phyloP scores from a whole-genome alignment of 2,797 vertebrate genomes.

The Characodon lateralis region DNA sequence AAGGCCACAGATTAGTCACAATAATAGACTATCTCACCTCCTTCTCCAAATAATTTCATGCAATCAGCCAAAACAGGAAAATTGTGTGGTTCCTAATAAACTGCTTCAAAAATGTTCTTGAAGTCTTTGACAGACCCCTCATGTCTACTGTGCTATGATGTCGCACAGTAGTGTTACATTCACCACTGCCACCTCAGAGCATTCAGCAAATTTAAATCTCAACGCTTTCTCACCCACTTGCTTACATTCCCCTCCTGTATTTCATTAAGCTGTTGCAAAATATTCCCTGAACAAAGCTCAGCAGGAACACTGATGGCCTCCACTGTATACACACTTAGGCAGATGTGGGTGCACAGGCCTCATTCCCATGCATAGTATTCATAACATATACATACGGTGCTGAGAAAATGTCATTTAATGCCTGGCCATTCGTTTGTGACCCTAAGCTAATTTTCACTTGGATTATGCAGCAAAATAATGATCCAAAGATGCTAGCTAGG shows the following conservation, averaged over 20 bases:
- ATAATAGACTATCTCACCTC: conserved; percentile 7
- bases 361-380: neutral
- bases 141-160: conserved; percentile 16
- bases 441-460: neutral
- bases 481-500: neutral
- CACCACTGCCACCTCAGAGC: conserved; percentile 44
- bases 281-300: conserved; percentile 26
- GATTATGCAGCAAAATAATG: neutral
- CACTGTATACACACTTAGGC: neutral
- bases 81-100: neutral
- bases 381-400: neutral
- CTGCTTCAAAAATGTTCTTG: neutral
- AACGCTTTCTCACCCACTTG: conserved; percentile 21
- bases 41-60: neutral
- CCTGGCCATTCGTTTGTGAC: neutral
- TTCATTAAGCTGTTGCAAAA: conserved; percentile 16
- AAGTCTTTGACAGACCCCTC: conserved; percentile 8
- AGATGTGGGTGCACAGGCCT: neutral
- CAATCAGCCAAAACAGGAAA: neutral
- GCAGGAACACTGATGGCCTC: neutral
- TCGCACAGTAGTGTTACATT: conserved; percentile 62
- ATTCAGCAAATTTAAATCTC: conserved; percentile 51
- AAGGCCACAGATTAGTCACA: neutral
- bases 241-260: conserved; percentile 47
- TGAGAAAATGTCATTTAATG: neutral